Conservation (phyloP, 2,113 vertebrate species). For the Nansenia antarctica region DNA sequence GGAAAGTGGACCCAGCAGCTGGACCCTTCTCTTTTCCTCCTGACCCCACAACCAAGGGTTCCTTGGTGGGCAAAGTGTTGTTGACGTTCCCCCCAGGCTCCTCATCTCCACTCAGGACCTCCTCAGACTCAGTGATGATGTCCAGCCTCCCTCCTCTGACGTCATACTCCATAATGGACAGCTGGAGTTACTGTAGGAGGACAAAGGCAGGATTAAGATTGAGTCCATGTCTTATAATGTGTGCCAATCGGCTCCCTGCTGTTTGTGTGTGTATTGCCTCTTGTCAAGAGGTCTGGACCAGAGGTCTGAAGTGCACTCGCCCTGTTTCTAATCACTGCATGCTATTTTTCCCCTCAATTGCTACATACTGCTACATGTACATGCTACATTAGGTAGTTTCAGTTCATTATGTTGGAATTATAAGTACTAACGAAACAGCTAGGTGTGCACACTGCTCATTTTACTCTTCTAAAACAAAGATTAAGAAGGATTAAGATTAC, state of each 20-base stretch:
- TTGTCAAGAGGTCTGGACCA: too few relatives aligned
- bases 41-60: constrained; percentile 36
- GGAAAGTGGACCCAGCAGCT: constrained; percentile 52
- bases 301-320: too few relatives aligned
- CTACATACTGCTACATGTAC: too few relatives aligned
- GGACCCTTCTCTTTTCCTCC: constrained; percentile 5
- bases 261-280: background rate
- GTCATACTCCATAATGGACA: constrained; percentile 79
- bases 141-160: constrained; percentile 73
- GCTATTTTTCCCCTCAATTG: too few relatives aligned
- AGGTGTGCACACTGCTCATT: too few relatives aligned
- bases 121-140: constrained; percentile 79
- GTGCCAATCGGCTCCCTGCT: too few relatives aligned
- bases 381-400: too few relatives aligned
- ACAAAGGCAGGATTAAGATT: background rate
- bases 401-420: background rate
- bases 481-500: constrained; percentile 28
- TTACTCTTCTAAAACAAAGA: too few relatives aligned
- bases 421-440: too few relatives aligned
- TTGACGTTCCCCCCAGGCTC: constrained; percentile 64
- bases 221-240: background rate
- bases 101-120: constrained; percentile 46
- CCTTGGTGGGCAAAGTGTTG: constrained; percentile 51
- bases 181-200: constrained; percentile 5
- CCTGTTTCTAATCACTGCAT: too few relatives aligned